Conservation (phyloP, 1,140 invertebrate genomes). For the Drosophila insularis region DNA sequence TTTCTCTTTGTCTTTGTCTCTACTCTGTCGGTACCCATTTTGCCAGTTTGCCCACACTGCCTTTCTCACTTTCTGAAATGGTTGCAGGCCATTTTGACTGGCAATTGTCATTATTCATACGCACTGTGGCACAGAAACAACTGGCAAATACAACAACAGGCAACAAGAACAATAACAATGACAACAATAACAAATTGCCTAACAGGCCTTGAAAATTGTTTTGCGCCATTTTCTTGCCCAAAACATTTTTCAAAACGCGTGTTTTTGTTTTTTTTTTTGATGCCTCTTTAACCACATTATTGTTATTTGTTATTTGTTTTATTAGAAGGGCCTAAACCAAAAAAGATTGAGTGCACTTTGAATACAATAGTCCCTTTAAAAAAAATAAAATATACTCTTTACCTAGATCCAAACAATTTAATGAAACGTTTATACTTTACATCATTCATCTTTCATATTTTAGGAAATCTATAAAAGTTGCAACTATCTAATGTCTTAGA, state of each 20-base stretch:
- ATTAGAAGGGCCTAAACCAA: not conserved
- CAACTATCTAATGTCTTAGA: no score
- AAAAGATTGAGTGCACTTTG: constrained; percentile 1
- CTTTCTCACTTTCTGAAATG: constrained; percentile 20
- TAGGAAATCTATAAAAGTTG: no score
- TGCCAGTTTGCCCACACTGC: not conserved
- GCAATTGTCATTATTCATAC: constrained; percentile 74
- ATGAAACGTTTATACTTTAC: no score
- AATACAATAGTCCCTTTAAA: not conserved
- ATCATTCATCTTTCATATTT: no score
- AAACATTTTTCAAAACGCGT: constrained; percentile 3
- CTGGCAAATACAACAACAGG: constrained; percentile 2
- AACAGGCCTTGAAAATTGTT: constrained; percentile 61
- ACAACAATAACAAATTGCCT: constrained; percentile 62
- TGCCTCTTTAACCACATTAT: constrained; percentile 7
- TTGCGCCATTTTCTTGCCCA: constrained; percentile 19
- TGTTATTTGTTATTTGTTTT: constrained; percentile 9
- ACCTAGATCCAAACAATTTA: not conserved
- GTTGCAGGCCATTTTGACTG: constrained; percentile 56
- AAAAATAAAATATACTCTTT: not conserved
- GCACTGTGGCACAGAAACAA: constrained; percentile 54
- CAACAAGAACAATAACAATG: constrained; percentile 36
- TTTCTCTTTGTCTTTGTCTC: not conserved
- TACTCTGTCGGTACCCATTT: not conserved
- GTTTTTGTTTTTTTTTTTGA: not conserved